phyloP scores from a whole-genome alignment of 2,113 vertebrate species.

The Microtus montanus region DNA sequence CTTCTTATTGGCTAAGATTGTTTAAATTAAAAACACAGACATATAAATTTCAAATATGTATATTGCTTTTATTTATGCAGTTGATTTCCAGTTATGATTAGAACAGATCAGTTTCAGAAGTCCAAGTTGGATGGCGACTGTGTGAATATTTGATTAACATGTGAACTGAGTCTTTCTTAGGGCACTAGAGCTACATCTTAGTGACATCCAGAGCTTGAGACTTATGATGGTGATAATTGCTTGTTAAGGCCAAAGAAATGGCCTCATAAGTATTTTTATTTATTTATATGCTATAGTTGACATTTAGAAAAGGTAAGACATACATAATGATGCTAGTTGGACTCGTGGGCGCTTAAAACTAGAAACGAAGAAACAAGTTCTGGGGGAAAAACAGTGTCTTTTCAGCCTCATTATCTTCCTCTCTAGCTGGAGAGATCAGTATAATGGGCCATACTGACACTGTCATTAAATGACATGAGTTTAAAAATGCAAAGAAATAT shows the following conservation, averaged over 20 bases:
- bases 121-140: background rate
- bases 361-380: slow-evolving; percentile 11
- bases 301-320: slow-evolving; percentile 43
- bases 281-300: background rate
- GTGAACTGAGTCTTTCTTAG: background rate
- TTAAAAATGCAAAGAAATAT: background rate
- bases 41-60: background rate
- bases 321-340: background rate
- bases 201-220: background rate
- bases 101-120: background rate
- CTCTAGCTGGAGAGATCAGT: background rate
- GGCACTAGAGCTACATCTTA: background rate
- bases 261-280: background rate
- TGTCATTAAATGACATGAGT: background rate
- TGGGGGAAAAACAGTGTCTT: background rate
- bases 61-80: background rate
- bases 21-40: background rate
- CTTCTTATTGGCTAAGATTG: background rate
- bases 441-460: background rate
- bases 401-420: background rate
- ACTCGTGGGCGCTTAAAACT: background rate
- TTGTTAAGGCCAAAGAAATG: slow-evolving; percentile 33
- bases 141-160: background rate
- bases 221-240: background rate
- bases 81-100: background rate